A percentile compares a stretch with the other conserved stretches of the same genome.
Evolutionary conservation across 2,888 invertebrate genomes (phyloP).

Genomic region (Acheta domesticus): DNA sequence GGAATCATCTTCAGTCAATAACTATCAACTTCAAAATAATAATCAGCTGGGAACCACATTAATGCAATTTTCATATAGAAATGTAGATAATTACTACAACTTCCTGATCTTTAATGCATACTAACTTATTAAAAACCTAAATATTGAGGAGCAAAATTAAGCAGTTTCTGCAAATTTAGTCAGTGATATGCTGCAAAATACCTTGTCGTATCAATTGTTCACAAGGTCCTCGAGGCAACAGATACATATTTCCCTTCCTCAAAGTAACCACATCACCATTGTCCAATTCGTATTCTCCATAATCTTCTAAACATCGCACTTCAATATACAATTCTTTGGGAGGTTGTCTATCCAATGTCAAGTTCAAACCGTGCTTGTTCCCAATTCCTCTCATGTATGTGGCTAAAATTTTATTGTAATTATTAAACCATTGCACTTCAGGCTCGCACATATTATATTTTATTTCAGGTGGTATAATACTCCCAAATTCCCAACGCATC

Average conservation of each 20-base stretch:
- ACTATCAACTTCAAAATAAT: too few species aligned
- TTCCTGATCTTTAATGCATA: too few species aligned
- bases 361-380: constrained; percentile 75
- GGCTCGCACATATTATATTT: constrained; percentile 70
- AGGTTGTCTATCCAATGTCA: constrained; percentile 82
- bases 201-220: constrained; percentile 89
- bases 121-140: too few species aligned
- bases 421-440: constrained; percentile 84
- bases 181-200: constrained; percentile 68
- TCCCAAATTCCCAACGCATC: constrained; percentile 95
- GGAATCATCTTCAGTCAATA: too few species aligned
- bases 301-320: constrained; percentile 84
- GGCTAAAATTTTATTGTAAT: constrained; percentile 81
- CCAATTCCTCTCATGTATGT: constrained; percentile 88
- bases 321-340: constrained; percentile 90
- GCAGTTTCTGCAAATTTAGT: not conserved
- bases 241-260: constrained; percentile 88
- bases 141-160: too few species aligned
- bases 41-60: too few species aligned
- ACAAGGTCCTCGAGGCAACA: constrained; percentile 81
- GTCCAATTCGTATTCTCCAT: constrained; percentile 90
- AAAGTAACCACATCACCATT: constrained; percentile 87
- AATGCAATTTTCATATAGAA: too few species aligned
- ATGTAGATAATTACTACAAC: too few species aligned
- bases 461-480: constrained; percentile 82